phyloP scores from a whole-genome alignment of 2,888 invertebrate species.

The Digitonthophagus gazella region DNA sequence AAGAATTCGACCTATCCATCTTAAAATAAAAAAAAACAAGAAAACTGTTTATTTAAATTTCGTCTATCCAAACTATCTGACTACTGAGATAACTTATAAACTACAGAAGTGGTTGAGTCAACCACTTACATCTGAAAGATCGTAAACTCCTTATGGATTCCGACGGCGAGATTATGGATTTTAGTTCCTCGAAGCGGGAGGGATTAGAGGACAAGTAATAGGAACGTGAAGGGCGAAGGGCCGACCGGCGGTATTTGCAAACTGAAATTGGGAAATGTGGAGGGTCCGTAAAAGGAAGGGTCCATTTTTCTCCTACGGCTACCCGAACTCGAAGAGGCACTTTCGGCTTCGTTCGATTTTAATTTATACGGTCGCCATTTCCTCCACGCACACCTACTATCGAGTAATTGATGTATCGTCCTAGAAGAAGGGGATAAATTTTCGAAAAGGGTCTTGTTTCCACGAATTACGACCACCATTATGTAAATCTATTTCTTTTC shows the following conservation, averaged over 20 bases:
- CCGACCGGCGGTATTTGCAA: conserved; percentile 42
- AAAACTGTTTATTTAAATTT: too few species aligned
- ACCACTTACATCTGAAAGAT: too few species aligned
- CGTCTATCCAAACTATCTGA: too few species aligned
- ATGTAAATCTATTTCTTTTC: conserved; percentile 24
- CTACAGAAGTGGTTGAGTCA: too few species aligned
- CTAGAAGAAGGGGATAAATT: background rate
- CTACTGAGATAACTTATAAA: too few species aligned
- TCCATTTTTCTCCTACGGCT: conserved; percentile 7
- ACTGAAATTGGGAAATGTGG: conserved; percentile 30
- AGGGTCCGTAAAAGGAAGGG: conserved; percentile 28
- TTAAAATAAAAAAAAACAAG: too few species aligned
- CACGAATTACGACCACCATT: conserved; percentile 25
- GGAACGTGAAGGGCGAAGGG: conserved; percentile 28
- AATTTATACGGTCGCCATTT: conserved; percentile 17
- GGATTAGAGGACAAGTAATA: conserved; percentile 38
- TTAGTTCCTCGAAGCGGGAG: conserved; percentile 43
- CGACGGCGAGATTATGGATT: conserved; percentile 46
- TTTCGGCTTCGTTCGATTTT: conserved; percentile 18
- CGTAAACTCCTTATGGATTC: too few species aligned
- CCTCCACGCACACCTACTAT: background rate
- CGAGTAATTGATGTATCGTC: conserved; percentile 15
- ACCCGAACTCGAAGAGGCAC: conserved; percentile 17
- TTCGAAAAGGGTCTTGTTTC: conserved; percentile 21
- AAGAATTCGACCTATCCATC: too few species aligned